A percentile compares a stretch with the other conserved stretches of the same genome.
Conservation (phyloP, 2,888 invertebrate species). For the Blomia tropicalis region DNA sequence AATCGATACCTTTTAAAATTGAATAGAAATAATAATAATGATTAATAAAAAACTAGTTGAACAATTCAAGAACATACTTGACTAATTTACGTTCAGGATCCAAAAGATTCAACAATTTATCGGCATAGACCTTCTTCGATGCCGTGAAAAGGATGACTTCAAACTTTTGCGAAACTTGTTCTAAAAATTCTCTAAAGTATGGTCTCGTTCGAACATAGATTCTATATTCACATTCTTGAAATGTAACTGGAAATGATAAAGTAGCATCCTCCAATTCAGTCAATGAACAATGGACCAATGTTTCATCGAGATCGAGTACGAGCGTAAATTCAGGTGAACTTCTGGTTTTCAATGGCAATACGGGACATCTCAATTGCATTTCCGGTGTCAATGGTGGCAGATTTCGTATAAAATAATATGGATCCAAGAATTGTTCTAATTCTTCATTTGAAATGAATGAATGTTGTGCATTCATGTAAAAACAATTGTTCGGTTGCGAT, state of each 20-base stretch:
- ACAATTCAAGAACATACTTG: slow-evolving; percentile 45
- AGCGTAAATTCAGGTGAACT: slow-evolving; percentile 72
- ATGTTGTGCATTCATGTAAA: background rate
- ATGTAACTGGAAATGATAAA: slow-evolving; percentile 77
- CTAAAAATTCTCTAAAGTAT: slow-evolving; percentile 75
- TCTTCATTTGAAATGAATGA: slow-evolving; percentile 18
- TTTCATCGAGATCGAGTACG: slow-evolving; percentile 73
- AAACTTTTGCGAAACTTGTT: slow-evolving; percentile 65
- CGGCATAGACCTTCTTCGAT: slow-evolving; percentile 84
- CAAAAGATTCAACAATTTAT: slow-evolving; percentile 72
- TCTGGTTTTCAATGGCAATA: slow-evolving; percentile 73
- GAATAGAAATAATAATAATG: background rate
- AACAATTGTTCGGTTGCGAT: background rate
- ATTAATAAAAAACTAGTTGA: background rate
- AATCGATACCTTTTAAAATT: slow-evolving; percentile 47
- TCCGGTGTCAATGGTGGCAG: slow-evolving; percentile 63
- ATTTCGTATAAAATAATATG: slow-evolving; percentile 72
- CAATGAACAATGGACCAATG: slow-evolving; percentile 81
- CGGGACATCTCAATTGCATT: slow-evolving; percentile 55
- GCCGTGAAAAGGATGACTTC: slow-evolving; percentile 92
- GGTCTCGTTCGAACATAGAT: slow-evolving; percentile 73
- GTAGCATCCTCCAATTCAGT: slow-evolving; percentile 79
- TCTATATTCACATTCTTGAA: slow-evolving; percentile 73
- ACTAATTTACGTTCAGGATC: slow-evolving; percentile 77
- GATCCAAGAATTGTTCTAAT: slow-evolving; percentile 22